Evolutionary conservation across 2,797 vertebrate species (phyloP).

Genomic region (Semaprochilodus insignis): DNA sequence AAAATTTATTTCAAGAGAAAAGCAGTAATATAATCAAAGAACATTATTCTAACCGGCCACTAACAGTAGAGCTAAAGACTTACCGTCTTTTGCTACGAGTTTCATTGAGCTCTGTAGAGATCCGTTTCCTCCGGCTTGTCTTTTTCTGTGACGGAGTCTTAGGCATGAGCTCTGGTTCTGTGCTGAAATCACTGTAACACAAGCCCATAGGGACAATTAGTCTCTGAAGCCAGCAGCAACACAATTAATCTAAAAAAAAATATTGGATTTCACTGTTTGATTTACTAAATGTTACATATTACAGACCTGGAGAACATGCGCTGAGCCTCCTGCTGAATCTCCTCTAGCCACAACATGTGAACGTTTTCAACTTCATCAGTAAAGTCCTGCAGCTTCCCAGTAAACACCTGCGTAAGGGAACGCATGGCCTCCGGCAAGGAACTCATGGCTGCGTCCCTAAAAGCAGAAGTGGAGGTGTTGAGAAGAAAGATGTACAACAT

Average conservation of each 20-base stretch:
- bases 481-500: neutral
- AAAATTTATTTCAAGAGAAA: too few relatives aligned
- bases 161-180: slow-evolving; percentile 90
- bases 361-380: slow-evolving; percentile 77
- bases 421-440: slow-evolving; percentile 68
- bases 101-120: slow-evolving; percentile 80
- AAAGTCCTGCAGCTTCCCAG: slow-evolving; percentile 80
- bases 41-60: neutral
- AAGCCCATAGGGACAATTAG: neutral
- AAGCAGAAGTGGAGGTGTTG: neutral
- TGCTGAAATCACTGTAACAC: slow-evolving; percentile 81
- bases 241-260: too few relatives aligned
- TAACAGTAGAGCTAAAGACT: neutral
- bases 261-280: neutral
- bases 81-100: slow-evolving; percentile 83
- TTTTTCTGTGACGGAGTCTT: slow-evolving; percentile 94
- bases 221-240: neutral
- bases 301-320: slow-evolving; percentile 88
- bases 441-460: slow-evolving; percentile 79
- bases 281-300: neutral
- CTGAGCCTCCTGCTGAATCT: slow-evolving; percentile 88
- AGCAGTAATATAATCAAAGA: neutral
- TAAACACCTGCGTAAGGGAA: slow-evolving; percentile 78
- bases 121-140: slow-evolving; percentile 82
- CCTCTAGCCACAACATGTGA: slow-evolving; percentile 90